Evolutionary conservation across 2,888 invertebrate genomes (phyloP).

Genomic region (Acanthosepion esculentum): DNA sequence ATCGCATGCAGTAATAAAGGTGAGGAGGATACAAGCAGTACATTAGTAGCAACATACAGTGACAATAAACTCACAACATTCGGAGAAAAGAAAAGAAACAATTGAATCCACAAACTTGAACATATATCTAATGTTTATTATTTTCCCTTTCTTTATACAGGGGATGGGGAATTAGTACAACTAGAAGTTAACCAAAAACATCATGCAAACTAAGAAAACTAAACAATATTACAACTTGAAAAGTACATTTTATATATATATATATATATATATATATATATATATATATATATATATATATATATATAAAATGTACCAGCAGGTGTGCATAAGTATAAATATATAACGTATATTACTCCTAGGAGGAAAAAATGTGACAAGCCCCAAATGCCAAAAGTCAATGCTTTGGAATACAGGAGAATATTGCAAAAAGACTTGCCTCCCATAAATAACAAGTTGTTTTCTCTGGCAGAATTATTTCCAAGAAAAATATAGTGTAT

Average conservation of each 20-base stretch:
- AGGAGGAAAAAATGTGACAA: too few species aligned
- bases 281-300: not conserved
- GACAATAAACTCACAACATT: constrained; percentile 39
- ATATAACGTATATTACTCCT: not conserved
- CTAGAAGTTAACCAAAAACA: not conserved
- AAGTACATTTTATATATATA: not conserved
- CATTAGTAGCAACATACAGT: constrained; percentile 47
- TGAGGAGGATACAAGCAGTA: constrained; percentile 40
- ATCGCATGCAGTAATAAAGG: constrained; percentile 37
- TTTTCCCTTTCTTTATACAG: not conserved
- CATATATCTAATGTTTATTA: not conserved
- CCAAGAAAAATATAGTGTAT: too few species aligned
- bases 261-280: constrained; percentile 33
- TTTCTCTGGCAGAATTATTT: too few species aligned
- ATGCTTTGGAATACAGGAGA: too few species aligned
- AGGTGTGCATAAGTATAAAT: not conserved
- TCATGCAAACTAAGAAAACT: constrained; percentile 40
- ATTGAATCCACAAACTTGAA: constrained; percentile 37
- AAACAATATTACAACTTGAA: not conserved
- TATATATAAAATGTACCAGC: not conserved
- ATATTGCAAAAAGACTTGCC: too few species aligned
- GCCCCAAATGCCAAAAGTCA: too few species aligned
- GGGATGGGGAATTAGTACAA: not conserved
- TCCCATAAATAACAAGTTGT: too few species aligned
- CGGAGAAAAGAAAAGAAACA: not conserved